phyloP scores from a whole-genome alignment of 2,797 vertebrate genomes.

The Rachycentron canadum region DNA sequence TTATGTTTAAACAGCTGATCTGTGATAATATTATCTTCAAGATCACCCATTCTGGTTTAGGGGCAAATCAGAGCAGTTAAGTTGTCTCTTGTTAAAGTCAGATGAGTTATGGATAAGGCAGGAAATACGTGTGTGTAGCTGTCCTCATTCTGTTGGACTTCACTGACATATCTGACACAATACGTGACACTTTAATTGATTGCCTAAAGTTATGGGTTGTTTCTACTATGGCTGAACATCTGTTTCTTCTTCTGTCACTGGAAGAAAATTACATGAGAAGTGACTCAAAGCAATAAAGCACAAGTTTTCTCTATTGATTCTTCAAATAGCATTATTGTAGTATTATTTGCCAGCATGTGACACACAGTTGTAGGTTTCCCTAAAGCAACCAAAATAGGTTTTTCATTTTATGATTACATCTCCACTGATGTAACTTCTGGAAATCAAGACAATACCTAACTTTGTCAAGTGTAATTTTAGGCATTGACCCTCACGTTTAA shows the following conservation, averaged over 20 bases:
- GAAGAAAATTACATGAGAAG: conserved; percentile 27
- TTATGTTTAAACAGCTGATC: conserved; percentile 57
- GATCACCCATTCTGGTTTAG: conserved; percentile 24
- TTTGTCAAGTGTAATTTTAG: conserved; percentile 14
- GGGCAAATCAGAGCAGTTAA: conserved; percentile 30
- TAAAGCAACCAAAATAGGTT: conserved; percentile 15
- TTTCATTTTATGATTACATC: conserved; percentile 6
- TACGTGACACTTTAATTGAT: conserved; percentile 66
- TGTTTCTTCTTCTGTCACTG: conserved; percentile 18
- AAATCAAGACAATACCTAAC: conserved; percentile 3
- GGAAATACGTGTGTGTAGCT: conserved; percentile 37
- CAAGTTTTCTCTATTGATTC: conserved; percentile 18
- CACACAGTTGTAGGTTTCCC: conserved; percentile 18
- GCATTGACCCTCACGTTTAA: background rate
- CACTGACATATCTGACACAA: conserved; percentile 62
- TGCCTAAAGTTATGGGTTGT: conserved; percentile 70
- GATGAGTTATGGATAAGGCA: conserved; percentile 46
- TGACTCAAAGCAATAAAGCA: conserved; percentile 38
- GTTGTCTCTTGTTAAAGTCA: conserved; percentile 6
- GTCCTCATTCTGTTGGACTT: conserved; percentile 68
- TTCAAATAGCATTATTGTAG: conserved; percentile 11
- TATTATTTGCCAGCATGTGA: conserved; percentile 46
- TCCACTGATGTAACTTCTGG: conserved; percentile 14
- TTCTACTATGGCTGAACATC: conserved; percentile 26
- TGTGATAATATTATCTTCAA: conserved; percentile 23